Conservation (phyloP, 2,888 invertebrate genomes). For the Troglohyphantes excavatus region DNA sequence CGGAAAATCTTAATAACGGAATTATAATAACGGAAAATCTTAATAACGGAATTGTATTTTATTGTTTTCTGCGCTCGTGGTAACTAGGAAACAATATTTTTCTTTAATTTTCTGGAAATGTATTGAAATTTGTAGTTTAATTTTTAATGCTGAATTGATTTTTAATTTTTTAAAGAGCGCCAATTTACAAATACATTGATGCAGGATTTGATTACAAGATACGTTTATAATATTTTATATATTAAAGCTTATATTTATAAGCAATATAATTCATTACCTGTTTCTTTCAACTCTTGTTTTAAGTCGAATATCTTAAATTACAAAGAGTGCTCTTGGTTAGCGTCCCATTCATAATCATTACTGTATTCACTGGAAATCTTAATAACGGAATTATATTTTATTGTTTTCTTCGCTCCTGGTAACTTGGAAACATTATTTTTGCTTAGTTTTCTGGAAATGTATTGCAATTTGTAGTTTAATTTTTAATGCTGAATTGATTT, state of each 20-base stretch:
- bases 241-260: too few relatives aligned
- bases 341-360: slow-evolving; percentile 36
- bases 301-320: slow-evolving; percentile 56
- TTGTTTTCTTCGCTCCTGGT: not conserved
- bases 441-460: not conserved
- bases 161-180: too few relatives aligned
- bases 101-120: not conserved
- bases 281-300: slow-evolving; percentile 25
- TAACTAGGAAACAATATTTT: slow-evolving; percentile 32
- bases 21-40: too few relatives aligned
- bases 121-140: too few relatives aligned
- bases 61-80: not conserved
- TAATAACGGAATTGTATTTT: not conserved
- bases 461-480: too few relatives aligned
- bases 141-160: too few relatives aligned
- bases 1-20: not conserved
- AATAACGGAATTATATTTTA: slow-evolving; percentile 2
- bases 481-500: too few relatives aligned
- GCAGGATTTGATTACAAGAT: too few relatives aligned
- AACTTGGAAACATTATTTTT: slow-evolving; percentile 32
- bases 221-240: too few relatives aligned
- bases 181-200: too few relatives aligned
- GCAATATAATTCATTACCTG: too few relatives aligned
- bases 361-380: not conserved
- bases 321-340: slow-evolving; percentile 34